Percentiles rank a stretch among this genome's conserved stretches.
phyloP scores from a whole-genome alignment of 2,888 invertebrate genomes.

The Aricia artaxerxes region DNA sequence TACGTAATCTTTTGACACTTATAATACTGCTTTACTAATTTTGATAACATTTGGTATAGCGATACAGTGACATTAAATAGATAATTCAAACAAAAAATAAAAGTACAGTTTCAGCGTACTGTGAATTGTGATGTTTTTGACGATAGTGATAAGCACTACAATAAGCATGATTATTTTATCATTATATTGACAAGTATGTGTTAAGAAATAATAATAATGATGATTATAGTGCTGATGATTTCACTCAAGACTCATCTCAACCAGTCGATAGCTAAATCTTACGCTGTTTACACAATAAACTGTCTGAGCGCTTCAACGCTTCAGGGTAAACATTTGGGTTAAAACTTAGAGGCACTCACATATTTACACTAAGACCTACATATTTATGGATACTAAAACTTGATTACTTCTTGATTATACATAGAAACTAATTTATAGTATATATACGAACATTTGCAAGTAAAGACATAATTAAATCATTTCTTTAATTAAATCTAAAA shows the following conservation, averaged over 20 bases:
- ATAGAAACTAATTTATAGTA: not conserved
- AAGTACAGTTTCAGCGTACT: too few relatives aligned
- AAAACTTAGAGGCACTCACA: not conserved
- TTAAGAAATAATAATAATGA: not conserved
- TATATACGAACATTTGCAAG: too few relatives aligned
- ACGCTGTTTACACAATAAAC: conserved; percentile 14
- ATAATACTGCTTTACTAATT: too few relatives aligned
- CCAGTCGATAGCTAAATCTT: conserved; percentile 14
- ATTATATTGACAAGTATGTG: not conserved
- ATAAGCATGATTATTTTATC: too few relatives aligned
- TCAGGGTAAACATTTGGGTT: conserved; percentile 3
- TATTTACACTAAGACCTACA: conserved; percentile 14
- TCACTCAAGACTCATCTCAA: not conserved
- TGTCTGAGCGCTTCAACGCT: conserved; percentile 2
- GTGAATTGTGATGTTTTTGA: too few relatives aligned
- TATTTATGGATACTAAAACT: conserved; percentile 3
- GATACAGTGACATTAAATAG: too few relatives aligned
- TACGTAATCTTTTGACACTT: too few relatives aligned
- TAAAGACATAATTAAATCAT: too few relatives aligned
- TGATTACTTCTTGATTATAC: not conserved
- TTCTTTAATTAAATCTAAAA: too few relatives aligned
- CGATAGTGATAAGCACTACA: too few relatives aligned
- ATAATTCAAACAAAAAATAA: too few relatives aligned
- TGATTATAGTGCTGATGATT: not conserved
- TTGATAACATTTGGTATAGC: too few relatives aligned